A percentile compares a stretch with the other conserved stretches of the same genome.
These are phyloP conservation scores for Scaptomyza parva DNA, from an alignment of 2,888 invertebrate genomes.

Conservation along the genomic window DNA sequence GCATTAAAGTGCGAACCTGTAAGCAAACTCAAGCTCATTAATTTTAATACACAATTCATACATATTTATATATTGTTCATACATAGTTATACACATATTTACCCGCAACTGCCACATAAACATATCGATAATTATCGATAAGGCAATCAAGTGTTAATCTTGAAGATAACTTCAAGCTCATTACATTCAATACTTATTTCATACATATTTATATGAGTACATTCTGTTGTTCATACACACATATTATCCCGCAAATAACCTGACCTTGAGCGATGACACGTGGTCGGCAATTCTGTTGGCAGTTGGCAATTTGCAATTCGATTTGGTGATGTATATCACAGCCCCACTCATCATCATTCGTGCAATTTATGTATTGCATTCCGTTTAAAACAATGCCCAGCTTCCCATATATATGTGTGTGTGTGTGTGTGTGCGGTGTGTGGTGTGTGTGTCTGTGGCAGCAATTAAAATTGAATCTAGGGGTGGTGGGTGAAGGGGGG, in stretches of 20 bases:
- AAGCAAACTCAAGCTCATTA: no score
- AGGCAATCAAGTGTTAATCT: no score
- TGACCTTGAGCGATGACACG: slow-evolving; percentile 30
- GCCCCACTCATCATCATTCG: slow-evolving; percentile 1
- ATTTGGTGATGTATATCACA: slow-evolving; percentile 59
- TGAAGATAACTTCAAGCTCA: background rate
- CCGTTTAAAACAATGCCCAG: slow-evolving; percentile 48
- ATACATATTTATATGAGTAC: background rate
- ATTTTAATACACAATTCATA: no score
- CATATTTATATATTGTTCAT: no score
- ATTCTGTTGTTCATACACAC: background rate
- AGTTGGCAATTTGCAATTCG: slow-evolving; percentile 61
- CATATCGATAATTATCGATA: background rate
- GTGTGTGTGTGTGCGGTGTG: background rate
- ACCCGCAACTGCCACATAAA: background rate
- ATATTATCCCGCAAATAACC: background rate
- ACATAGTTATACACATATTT: no score
- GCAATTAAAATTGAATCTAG: slow-evolving; percentile 28
- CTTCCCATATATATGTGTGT: slow-evolving; percentile 38
- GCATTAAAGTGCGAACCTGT: no score
- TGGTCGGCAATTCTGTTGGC: slow-evolving; percentile 1
- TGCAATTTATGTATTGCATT: slow-evolving; percentile 58
- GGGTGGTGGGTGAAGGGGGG: background rate
- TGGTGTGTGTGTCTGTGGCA: slow-evolving; percentile 1
- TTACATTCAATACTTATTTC: background rate